These are phyloP conservation scores for Mythimna vitellina DNA, from an alignment of 2,888 invertebrate species.

Conservation along the genomic window DNA sequence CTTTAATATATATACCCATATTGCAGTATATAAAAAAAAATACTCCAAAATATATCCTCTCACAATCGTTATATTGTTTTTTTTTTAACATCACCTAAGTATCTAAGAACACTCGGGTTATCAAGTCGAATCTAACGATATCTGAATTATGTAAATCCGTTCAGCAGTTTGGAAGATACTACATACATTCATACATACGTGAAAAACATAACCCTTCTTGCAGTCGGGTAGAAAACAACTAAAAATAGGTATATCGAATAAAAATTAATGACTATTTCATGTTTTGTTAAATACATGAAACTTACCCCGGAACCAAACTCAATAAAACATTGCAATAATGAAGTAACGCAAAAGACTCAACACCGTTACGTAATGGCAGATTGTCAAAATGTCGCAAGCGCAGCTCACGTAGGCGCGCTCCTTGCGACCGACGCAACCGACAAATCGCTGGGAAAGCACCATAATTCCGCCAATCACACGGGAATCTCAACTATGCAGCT, in stretches of 20 bases:
- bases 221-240: not conserved
- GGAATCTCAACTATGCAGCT: conserved; percentile 72
- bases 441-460: conserved; percentile 78
- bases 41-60: no score
- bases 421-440: conserved; percentile 74
- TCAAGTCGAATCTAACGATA: no score
- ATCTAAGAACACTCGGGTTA: no score
- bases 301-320: conserved; percentile 34
- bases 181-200: no score
- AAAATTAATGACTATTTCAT: not conserved
- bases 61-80: no score
- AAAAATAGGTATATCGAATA: not conserved
- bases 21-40: no score
- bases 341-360: conserved; percentile 55
- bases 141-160: no score
- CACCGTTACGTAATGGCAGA: conserved; percentile 80
- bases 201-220: no score
- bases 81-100: no score
- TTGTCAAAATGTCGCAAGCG: conserved; percentile 87
- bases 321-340: conserved; percentile 46
- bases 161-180: no score
- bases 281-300: not conserved
- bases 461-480: conserved; percentile 75
- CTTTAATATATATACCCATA: no score
- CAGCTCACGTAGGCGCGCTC: conserved; percentile 78